Evolutionary conservation across 2,113 vertebrate species (phyloP).

Genomic region (Cepphus grylle): DNA sequence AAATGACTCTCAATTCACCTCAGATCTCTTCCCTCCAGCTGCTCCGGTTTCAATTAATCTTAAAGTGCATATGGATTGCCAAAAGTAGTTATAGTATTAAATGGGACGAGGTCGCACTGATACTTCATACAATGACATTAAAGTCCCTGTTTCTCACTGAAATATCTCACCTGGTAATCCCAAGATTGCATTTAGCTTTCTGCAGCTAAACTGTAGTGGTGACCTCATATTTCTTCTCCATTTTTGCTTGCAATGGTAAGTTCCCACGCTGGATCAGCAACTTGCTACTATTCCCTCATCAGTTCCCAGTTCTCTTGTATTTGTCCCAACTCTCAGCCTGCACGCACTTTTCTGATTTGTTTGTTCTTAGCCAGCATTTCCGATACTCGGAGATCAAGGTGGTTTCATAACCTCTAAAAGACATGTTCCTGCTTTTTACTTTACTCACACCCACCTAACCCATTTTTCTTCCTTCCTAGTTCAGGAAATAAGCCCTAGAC

Average conservation of each 20-base stretch:
- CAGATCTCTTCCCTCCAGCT: neutral
- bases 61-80: neutral
- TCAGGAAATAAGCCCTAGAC: slow-evolving; percentile 52
- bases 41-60: neutral
- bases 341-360: neutral
- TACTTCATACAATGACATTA: neutral
- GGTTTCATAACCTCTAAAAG: slow-evolving; percentile 51
- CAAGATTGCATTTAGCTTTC: neutral
- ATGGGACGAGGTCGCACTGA: neutral
- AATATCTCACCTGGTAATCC: neutral
- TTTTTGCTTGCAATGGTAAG: neutral
- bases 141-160: neutral
- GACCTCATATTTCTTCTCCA: slow-evolving; percentile 1
- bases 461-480: slow-evolving; percentile 40
- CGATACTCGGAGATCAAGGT: neutral
- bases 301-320: neutral
- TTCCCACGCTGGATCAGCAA: neutral
- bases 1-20: slow-evolving; percentile 20
- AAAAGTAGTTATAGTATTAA: neutral
- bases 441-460: slow-evolving; percentile 55
- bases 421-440: slow-evolving; percentile 22
- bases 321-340: neutral
- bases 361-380: slow-evolving; percentile 18
- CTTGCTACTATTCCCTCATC: slow-evolving; percentile 21
- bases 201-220: neutral